These are phyloP conservation scores for Clitarchus hookeri DNA, from an alignment of 2,888 invertebrate species.

Conservation along the genomic window DNA sequence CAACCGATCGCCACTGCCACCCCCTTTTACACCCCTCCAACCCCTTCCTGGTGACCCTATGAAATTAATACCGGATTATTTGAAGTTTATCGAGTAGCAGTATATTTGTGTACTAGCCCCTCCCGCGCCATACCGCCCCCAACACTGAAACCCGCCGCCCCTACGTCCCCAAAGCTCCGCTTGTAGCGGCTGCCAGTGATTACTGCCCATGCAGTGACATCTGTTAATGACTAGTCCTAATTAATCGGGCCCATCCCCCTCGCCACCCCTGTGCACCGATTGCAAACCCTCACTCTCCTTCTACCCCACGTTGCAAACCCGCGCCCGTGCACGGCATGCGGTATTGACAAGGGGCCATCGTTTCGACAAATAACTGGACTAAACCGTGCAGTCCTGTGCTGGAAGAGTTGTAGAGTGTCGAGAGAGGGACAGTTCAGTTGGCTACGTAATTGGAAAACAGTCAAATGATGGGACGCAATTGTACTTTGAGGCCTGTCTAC, in stretches of 20 bases:
- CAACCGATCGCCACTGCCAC: not conserved
- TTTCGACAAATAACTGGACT: conserved; percentile 20
- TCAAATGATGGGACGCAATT: too few relatives aligned
- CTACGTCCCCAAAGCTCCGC: conserved; percentile 20
- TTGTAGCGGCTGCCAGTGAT: conserved; percentile 40
- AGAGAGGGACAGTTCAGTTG: too few relatives aligned
- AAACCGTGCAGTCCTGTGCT: not conserved
- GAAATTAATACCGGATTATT: conserved; percentile 39
- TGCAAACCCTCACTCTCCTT: conserved; percentile 25
- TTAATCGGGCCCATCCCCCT: conserved; percentile 50
- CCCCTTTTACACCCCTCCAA: conserved; percentile 27
- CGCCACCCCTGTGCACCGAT: conserved; percentile 17
- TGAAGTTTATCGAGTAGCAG: conserved; percentile 33
- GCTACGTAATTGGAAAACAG: too few relatives aligned
- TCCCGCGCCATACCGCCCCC: conserved; percentile 10
- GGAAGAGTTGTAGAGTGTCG: conserved; percentile 31
- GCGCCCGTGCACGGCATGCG: not conserved
- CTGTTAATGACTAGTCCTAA: conserved; percentile 59
- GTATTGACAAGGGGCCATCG: conserved; percentile 18
- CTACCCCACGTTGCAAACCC: not conserved
- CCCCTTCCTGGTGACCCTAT: conserved; percentile 24
- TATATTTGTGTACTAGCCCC: conserved; percentile 22
- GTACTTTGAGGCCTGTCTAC: too few relatives aligned
- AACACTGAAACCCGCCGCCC: not conserved
- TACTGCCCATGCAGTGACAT: conserved; percentile 49